Conservation (phyloP, 2,113 vertebrate genomes). For the Aramus guarauna region DNA sequence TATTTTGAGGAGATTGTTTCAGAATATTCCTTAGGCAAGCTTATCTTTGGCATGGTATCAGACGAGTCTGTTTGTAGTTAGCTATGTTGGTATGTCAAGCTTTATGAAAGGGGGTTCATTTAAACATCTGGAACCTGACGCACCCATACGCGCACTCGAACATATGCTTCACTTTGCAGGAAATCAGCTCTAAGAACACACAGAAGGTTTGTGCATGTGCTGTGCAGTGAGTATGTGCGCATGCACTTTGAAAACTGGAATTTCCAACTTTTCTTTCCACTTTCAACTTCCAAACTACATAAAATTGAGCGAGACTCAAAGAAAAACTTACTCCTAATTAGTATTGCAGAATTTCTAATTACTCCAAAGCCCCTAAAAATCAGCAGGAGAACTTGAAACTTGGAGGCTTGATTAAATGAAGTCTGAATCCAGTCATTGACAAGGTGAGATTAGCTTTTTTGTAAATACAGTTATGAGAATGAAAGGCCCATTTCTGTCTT, state of each 20-base stretch:
- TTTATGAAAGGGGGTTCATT: conserved; percentile 48
- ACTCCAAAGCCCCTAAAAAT: background rate
- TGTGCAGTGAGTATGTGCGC: background rate
- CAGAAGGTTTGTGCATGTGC: background rate
- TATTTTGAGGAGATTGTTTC: conserved; percentile 53
- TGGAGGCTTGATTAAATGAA: background rate
- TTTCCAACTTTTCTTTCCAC: background rate
- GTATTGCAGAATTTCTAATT: background rate
- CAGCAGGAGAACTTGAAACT: background rate
- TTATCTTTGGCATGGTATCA: conserved; percentile 60
- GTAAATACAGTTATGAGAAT: background rate
- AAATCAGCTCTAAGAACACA: background rate
- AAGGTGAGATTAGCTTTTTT: background rate
- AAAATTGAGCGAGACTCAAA: background rate
- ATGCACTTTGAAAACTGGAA: background rate
- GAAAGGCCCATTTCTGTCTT: background rate
- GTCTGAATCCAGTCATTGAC: background rate
- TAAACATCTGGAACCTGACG: conserved; percentile 21
- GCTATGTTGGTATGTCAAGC: background rate
- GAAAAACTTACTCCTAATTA: background rate
- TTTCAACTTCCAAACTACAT: background rate
- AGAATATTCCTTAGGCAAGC: conserved; percentile 45
- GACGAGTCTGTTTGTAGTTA: background rate
- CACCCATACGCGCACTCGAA: background rate
- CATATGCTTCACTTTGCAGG: background rate